These are phyloP conservation scores for Chloromyia formosa DNA, from an alignment of 2,888 invertebrate species.

Conservation along the genomic window DNA sequence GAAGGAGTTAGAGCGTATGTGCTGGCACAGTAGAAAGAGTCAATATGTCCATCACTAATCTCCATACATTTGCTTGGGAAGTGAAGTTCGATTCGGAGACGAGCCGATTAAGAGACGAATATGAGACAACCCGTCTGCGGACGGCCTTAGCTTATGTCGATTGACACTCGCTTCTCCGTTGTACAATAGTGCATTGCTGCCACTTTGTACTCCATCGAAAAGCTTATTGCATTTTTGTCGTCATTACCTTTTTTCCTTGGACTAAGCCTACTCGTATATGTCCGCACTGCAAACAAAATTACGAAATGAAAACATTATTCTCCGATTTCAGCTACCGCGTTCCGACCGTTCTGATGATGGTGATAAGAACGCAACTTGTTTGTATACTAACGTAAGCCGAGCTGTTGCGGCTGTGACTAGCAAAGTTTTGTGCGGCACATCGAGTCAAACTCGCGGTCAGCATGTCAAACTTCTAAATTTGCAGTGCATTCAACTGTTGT, in stretches of 20 bases:
- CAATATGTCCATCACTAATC: no score
- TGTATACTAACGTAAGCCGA: conserved; percentile 20
- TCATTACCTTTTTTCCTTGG: conserved; percentile 13
- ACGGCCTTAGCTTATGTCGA: conserved; percentile 19
- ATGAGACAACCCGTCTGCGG: no score
- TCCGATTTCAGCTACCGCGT: conserved; percentile 36
- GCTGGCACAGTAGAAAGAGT: no score
- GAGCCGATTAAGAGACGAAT: no score
- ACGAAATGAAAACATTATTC: conserved; percentile 27
- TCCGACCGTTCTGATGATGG: conserved; percentile 35
- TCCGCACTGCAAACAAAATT: neutral
- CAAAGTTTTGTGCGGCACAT: conserved; percentile 13
- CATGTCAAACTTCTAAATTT: neutral
- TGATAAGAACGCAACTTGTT: conserved; percentile 33
- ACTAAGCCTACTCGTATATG: neutral
- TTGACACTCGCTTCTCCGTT: conserved; percentile 10
- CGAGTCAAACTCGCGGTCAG: neutral
- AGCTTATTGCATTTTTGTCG: conserved; percentile 30
- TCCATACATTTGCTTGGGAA: no score
- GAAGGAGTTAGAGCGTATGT: no score
- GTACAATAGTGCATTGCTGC: conserved; percentile 33
- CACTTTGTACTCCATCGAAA: conserved; percentile 31
- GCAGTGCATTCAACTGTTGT: neutral
- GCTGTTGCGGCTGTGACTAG: conserved; percentile 18
- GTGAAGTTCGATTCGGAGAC: no score